Evolutionary conservation across 2,888 invertebrate genomes (phyloP).

Genomic region (Leucophenga maculata): DNA sequence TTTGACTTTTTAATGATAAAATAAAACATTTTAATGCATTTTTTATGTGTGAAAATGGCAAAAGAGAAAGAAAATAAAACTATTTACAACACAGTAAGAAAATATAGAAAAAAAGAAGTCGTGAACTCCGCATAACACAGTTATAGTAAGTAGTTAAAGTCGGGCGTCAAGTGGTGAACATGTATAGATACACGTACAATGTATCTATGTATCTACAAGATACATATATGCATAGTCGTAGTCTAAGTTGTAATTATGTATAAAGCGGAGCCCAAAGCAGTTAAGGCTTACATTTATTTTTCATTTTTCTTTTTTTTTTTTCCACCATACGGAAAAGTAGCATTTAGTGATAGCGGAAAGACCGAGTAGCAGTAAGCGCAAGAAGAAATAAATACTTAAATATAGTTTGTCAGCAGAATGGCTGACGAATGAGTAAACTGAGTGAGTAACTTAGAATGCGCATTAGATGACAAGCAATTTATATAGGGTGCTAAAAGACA

Average conservation of each 20-base stretch:
- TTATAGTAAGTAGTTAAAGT: conserved; percentile 27
- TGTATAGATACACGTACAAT: conserved; percentile 28
- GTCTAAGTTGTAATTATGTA: not conserved
- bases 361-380: not conserved
- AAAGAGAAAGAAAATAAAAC: conserved; percentile 31
- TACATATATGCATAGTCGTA: too few species aligned
- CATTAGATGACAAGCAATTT: conserved; percentile 12
- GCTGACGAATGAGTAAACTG: not conserved
- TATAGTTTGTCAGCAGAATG: conserved; percentile 9
- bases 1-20: conserved; percentile 60
- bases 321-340: conserved; percentile 4
- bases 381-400: conserved; percentile 17
- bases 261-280: conserved; percentile 5
- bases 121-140: conserved; percentile 14
- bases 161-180: conserved; percentile 10
- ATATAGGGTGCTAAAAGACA: conserved; percentile 14
- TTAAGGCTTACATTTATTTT: not conserved
- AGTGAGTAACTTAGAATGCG: conserved; percentile 9
- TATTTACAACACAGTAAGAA: conserved; percentile 32
- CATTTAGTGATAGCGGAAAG: conserved; percentile 15
- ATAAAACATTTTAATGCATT: conserved; percentile 54
- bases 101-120: conserved; percentile 35
- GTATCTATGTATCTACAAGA: conserved; percentile 33
- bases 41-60: conserved; percentile 61
- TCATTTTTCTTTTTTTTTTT: too few species aligned